A percentile compares a stretch with the other conserved stretches of the same genome.
Evolutionary conservation across 2,797 vertebrate species (phyloP).

Genomic region (Rhabdomys pumilio): DNA sequence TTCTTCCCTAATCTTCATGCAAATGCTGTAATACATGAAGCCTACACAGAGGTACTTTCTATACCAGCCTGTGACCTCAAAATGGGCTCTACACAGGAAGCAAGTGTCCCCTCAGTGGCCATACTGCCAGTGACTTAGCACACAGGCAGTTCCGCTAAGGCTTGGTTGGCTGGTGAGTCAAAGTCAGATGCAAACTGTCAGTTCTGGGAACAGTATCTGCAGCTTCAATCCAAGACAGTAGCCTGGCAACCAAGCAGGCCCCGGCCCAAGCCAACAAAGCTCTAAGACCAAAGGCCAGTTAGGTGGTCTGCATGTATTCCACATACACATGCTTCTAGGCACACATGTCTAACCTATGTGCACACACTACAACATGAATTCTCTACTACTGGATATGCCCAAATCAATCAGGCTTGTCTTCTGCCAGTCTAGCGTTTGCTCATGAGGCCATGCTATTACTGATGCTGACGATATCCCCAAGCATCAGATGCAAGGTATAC

Average conservation of each 20-base stretch:
- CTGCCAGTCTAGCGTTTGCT: neutral
- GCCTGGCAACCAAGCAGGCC: neutral
- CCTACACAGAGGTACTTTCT: neutral
- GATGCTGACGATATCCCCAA: neutral
- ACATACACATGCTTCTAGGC: neutral
- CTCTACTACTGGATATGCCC: neutral
- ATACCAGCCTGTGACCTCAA: conserved; percentile 59
- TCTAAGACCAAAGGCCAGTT: neutral
- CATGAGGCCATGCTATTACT: neutral
- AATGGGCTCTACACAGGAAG: conserved; percentile 62
- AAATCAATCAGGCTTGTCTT: neutral
- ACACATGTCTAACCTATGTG: neutral
- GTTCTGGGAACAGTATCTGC: conserved; percentile 28
- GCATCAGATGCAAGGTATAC: neutral
- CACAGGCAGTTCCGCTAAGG: neutral
- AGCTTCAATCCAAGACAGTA: conserved; percentile 14
- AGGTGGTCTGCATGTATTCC: too few relatives aligned
- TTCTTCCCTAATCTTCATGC: neutral
- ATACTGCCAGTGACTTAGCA: conserved; percentile 52
- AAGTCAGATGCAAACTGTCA: neutral
- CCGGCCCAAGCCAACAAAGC: neutral
- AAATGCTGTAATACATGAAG: neutral
- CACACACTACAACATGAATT: neutral
- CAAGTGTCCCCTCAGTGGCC: neutral
- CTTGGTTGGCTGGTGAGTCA: conserved; percentile 64